Conservation (phyloP, 1,140 invertebrate genomes). For the Drosophila prosaltans region DNA sequence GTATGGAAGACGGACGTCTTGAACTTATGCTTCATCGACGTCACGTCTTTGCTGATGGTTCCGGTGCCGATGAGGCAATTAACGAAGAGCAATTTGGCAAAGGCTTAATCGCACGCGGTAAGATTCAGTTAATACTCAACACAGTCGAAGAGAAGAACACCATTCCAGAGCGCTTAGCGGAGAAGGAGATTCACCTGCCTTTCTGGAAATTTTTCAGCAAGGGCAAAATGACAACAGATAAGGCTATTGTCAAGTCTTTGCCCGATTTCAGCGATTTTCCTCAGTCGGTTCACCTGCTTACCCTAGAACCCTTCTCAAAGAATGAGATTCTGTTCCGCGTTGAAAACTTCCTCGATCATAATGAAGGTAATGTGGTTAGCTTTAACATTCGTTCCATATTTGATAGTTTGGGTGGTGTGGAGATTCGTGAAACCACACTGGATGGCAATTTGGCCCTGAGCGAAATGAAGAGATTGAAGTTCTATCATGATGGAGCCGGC, state of each 20-base stretch:
- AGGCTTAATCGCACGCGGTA: conserved; percentile 93
- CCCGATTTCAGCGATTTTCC: conserved; percentile 83
- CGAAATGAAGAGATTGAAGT: conserved; percentile 66
- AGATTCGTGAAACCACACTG: conserved; percentile 70
- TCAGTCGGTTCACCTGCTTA: conserved; percentile 92
- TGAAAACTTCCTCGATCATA: conserved; percentile 93
- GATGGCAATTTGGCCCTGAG: conserved; percentile 63
- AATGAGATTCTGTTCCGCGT: conserved; percentile 89
- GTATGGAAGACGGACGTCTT: conserved; percentile 89
- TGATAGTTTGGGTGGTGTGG: conserved; percentile 39
- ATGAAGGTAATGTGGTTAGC: conserved; percentile 86
- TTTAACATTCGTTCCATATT: conserved; percentile 64
- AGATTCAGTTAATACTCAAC: conserved; percentile 86
- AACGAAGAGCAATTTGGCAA: conserved; percentile 91
- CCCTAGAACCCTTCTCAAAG: conserved; percentile 92
- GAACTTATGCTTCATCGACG: conserved; percentile 95
- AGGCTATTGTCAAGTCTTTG: conserved; percentile 28
- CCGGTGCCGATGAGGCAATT: conserved; percentile 95
- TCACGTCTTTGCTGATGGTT: conserved; percentile 93
- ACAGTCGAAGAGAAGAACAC: conserved; percentile 64
- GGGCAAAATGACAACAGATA: conserved; percentile 64
- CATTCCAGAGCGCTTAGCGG: conserved; percentile 42
- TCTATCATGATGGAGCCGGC: conserved; percentile 51
- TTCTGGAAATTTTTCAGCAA: conserved; percentile 76
- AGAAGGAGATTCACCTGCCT: conserved; percentile 63